Evolutionary conservation across 2,888 invertebrate genomes (phyloP), one percentile per base, ranked within the genome.

Genomic region (Oligia latruncula): DNA sequence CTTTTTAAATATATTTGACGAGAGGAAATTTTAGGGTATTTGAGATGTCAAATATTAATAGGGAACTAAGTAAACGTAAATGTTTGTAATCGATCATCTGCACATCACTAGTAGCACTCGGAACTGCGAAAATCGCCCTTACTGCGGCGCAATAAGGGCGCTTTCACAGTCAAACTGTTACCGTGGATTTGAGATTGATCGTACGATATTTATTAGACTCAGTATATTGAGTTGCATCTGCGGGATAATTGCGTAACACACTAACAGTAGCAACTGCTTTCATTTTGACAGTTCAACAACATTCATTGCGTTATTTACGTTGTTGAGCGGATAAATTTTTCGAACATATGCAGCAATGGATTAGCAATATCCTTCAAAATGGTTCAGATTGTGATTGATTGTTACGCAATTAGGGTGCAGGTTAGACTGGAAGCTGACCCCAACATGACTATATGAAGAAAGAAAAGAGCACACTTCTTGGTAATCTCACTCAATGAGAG

Each of bases 391-490:
- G 23, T n/a, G 23, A 23, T 23, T 58, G 20, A 2, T 55, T 9
- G 9, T 58, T 23, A 58, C 58, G 20, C 9, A 55, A 23, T 20
- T 20, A 58, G 9, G 55, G 20, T 58, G 23, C 55, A 23, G 20
- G 29, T 29, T 8, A 29, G 49, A 52, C 17, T 8, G 29, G 52
- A 52, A 70, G 13, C 52, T 1, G 9, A 71, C 8, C 23, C 20
- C 13, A 55, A 35, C 8, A 23, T 40, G 23, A 5, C 9, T 40
- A 40, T 11, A 71, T 8, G 43, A 49, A 4, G 5, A 66, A 55
- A 77, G 62, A 72, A 72, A 66, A 80, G 76, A 85, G 62, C 85
- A 85, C 78, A 81, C 3, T 62, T 1, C 13, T n/a, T 64, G 67
- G 46, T 17, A 15, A 46, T 1, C 73, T 43, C 83, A 35, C 78